Percentiles rank a stretch among this genome's conserved stretches.
Conservation (phyloP, 2,113 vertebrate species). For the Pituophis catenifer region DNA sequence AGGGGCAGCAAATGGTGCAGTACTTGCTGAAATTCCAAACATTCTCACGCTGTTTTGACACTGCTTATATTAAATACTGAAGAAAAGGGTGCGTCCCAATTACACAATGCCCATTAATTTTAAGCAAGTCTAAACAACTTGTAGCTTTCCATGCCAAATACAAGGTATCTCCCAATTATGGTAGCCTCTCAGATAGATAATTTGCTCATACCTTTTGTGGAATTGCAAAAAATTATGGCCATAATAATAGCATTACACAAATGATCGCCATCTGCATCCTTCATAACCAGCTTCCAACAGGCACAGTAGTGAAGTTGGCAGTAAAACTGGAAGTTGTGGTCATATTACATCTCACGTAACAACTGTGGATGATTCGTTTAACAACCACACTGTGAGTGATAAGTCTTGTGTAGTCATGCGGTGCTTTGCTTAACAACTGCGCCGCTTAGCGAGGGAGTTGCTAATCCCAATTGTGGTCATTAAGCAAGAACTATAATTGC, state of each 20-base stretch:
- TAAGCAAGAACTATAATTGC: not conserved
- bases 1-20: not conserved
- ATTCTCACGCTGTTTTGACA: not conserved
- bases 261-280: not conserved
- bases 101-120: not conserved
- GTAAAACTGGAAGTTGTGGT: not conserved
- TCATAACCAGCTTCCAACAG: not conserved
- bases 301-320: not conserved
- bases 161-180: not conserved
- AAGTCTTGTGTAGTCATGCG: not conserved
- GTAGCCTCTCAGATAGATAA: not conserved
- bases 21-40: not conserved
- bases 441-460: not conserved
- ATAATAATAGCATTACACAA: not conserved
- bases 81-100: not conserved
- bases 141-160: not conserved
- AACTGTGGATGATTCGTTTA: not conserved
- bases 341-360: not conserved
- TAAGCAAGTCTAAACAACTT: not conserved
- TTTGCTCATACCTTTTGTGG: no score
- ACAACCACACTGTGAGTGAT: not conserved
- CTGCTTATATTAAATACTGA: not conserved
- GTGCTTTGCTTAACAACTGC: not conserved
- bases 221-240: not conserved
- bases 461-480: not conserved